phyloP scores from a whole-genome alignment of 2,113 vertebrate species.

The Nothocercus julius region DNA sequence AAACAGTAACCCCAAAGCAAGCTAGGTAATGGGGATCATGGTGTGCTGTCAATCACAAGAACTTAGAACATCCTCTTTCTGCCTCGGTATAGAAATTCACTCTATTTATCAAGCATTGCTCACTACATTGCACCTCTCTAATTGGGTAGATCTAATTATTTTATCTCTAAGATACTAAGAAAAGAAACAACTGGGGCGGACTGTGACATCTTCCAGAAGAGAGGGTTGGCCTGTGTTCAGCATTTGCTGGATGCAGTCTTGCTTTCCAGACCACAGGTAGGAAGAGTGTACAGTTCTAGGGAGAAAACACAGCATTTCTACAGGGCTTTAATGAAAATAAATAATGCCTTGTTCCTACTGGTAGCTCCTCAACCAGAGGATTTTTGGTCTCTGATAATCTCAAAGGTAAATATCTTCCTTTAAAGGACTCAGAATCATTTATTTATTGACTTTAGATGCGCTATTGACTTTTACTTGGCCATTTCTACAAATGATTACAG shows the following conservation, averaged over 20 bases:
- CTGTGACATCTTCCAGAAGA: not conserved
- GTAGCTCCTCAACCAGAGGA: not conserved
- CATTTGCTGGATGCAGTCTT: not conserved
- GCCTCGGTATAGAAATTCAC: not conserved
- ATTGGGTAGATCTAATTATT: not conserved
- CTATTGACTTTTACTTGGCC: not conserved
- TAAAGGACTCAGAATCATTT: not conserved
- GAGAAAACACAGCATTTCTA: not conserved
- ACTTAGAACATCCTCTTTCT: not conserved
- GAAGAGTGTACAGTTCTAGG: not conserved
- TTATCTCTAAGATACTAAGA: not conserved
- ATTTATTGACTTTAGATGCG: not conserved
- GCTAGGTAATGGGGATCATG: not conserved
- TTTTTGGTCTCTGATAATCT: not conserved
- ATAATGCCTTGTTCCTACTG: not conserved
- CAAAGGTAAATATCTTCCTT: not conserved
- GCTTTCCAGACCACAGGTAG: not conserved
- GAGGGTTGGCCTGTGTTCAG: not conserved
- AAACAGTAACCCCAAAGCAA: not conserved
- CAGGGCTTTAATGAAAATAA: not conserved
- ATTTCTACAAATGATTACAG: not conserved
- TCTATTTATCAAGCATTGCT: not conserved
- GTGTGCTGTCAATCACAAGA: too few relatives aligned
- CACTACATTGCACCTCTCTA: not conserved
- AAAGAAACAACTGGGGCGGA: not conserved